Evolutionary conservation across 2,888 invertebrate species (phyloP).

Genomic region (Archips crataeganus): DNA sequence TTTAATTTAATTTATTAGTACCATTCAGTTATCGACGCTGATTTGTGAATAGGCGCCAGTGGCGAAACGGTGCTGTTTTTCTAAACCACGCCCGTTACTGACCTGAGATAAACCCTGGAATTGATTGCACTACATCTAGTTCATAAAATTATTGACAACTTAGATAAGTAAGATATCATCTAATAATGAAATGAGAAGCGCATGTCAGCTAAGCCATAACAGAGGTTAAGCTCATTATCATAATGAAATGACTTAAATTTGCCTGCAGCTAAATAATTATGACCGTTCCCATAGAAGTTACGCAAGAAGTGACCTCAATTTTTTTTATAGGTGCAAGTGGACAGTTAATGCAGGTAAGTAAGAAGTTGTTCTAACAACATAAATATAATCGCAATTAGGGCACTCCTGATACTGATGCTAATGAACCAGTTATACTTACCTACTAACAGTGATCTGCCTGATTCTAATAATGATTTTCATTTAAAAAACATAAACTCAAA

Average conservation of each 20-base stretch:
- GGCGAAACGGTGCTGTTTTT: conserved; percentile 56
- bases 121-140: conserved; percentile 64
- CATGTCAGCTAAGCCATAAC: conserved; percentile 45
- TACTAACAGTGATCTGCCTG: no score
- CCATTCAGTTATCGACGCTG: conserved; percentile 47
- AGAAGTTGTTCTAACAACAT: no score
- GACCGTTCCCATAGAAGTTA: neutral
- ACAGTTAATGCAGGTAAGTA: no score
- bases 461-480: no score
- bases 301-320: no score
- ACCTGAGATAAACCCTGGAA: conserved; percentile 76
- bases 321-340: no score
- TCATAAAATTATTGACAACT: conserved; percentile 59
- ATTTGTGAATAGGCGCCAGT: conserved; percentile 72
- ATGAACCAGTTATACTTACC: no score
- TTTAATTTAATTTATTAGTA: conserved; percentile 55
- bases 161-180: conserved; percentile 58
- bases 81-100: conserved; percentile 68
- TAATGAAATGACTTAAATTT: neutral
- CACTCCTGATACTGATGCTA: no score
- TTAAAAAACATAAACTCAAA: no score
- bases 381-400: no score
- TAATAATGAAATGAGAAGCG: conserved; percentile 52
- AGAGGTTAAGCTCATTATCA: conserved; percentile 14
- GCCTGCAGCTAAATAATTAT: neutral